A percentile compares a stretch with the other conserved stretches of the same genome.
Evolutionary conservation across 2,888 invertebrate species (phyloP).

Genomic region (Meandrusa payeni): DNA sequence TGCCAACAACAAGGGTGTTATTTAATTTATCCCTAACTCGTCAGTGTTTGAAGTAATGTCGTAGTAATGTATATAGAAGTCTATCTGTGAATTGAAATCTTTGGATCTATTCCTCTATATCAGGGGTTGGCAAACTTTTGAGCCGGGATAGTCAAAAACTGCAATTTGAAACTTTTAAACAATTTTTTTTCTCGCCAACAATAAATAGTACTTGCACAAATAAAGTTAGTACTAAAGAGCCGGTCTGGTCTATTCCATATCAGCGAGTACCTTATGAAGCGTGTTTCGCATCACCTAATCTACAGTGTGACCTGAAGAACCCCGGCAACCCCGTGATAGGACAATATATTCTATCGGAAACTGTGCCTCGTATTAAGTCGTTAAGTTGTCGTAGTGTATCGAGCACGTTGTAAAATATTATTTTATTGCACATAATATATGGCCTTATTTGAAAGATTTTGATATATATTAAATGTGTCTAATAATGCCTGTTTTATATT

Average conservation of each 20-base stretch:
- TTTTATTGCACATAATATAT: slow-evolving; percentile 54
- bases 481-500: slow-evolving; percentile 69
- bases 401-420: slow-evolving; percentile 44
- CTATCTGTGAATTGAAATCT: too few relatives aligned
- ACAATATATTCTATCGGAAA: slow-evolving; percentile 58
- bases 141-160: too few relatives aligned
- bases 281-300: slow-evolving; percentile 22
- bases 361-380: slow-evolving; percentile 51
- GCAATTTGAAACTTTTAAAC: too few relatives aligned
- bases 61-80: too few relatives aligned
- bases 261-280: slow-evolving; percentile 54
- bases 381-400: slow-evolving; percentile 35
- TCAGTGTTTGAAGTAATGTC: too few relatives aligned
- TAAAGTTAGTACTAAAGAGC: too few relatives aligned
- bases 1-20: too few relatives aligned
- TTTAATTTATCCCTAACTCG: too few relatives aligned
- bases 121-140: too few relatives aligned
- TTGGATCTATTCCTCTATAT: too few relatives aligned
- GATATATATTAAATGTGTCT: slow-evolving; percentile 42
- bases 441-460: slow-evolving; percentile 66
- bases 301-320: slow-evolving; percentile 32
- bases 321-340: slow-evolving; percentile 56
- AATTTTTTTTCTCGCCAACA: too few relatives aligned
- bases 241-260: slow-evolving; percentile 63
- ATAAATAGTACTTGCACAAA: too few relatives aligned